phyloP scores from a whole-genome alignment of 2,888 invertebrate genomes.

The Antheraea yamamai region DNA sequence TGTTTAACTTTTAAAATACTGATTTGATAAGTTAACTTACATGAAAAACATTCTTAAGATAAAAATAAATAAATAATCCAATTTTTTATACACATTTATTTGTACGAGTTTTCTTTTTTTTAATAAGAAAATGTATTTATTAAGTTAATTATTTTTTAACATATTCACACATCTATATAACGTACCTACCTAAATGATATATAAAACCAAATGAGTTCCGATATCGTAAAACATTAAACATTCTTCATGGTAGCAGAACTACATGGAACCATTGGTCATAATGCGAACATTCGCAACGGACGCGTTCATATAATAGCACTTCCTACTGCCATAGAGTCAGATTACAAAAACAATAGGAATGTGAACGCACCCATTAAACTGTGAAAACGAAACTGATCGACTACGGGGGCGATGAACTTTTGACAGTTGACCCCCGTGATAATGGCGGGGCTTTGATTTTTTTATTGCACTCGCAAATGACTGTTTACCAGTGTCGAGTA shows the following conservation, averaged over 20 bases:
- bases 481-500: slow-evolving; percentile 8
- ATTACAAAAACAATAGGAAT: slow-evolving; percentile 72
- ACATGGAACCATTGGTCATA: slow-evolving; percentile 13
- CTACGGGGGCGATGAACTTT: slow-evolving; percentile 54
- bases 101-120: too few species aligned
- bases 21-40: too few species aligned
- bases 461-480: background rate
- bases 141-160: background rate
- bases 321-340: slow-evolving; percentile 62
- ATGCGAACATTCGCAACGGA: slow-evolving; percentile 26
- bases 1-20: too few species aligned
- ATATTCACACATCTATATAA: background rate
- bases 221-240: slow-evolving; percentile 10
- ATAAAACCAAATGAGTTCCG: slow-evolving; percentile 5
- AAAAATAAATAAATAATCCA: too few species aligned
- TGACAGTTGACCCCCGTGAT: slow-evolving; percentile 54
- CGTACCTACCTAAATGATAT: background rate
- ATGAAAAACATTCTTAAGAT: too few species aligned
- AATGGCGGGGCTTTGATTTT: slow-evolving; percentile 32
- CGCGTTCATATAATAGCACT: slow-evolving; percentile 46
- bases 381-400: slow-evolving; percentile 67
- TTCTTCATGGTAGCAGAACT: background rate
- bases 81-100: too few species aligned
- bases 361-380: slow-evolving; percentile 74
- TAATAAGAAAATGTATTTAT: too few species aligned